Base-by-base conservation (phyloP, 2,888 invertebrate genomes). In the Clostera curtula region DNA sequence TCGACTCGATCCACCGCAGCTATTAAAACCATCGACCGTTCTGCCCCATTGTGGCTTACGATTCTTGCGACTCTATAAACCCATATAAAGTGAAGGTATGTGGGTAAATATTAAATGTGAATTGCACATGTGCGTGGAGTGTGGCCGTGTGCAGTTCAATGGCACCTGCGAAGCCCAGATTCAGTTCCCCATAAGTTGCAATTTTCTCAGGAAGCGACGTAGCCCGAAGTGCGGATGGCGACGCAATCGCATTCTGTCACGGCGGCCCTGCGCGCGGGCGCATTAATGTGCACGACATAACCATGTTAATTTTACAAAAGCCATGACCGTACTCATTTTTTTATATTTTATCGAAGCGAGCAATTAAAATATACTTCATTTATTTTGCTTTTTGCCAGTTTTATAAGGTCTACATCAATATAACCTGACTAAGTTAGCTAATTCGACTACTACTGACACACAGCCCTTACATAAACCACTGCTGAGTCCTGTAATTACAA, bases 161-260 rank as follows among this genome's bases (percentile, higher is more conserved):
- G 75, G 71, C 77, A 76, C 75, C 65, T 60, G 65, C 43, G 61
- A 73, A 68, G 57, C 69, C 72, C 76, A 76, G 77, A 76, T 79
- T 79, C 70, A 74, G 67, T 76, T 76, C 74, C 75, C 73, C 69
- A 71, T 77, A 79, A 80, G 69, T 79, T 76, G 79, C 75, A 66
- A 77, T 80, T 80, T 80, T 82, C 80, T 76, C 70, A 74, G 76
- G 82, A 82, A 80, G 68, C 69, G 63, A 49, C 40, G 61, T 50
- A 54, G 55, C 52, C 48, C 41, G 54, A 48, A 48, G 43, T 33
- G 37, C 29, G 31, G 40, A 41, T 34, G 43, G 36, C 40, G 34
- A 38, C 50, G 55, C 61, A 58, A 55, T 61, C 67, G 70, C 80
- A 79, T 82, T 80, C 70, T 74, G 67, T 77, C 79, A 80, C 80